These are phyloP conservation scores for Meloe dianella DNA, from an alignment of 2,888 invertebrate genomes.

Conservation along the genomic window DNA sequence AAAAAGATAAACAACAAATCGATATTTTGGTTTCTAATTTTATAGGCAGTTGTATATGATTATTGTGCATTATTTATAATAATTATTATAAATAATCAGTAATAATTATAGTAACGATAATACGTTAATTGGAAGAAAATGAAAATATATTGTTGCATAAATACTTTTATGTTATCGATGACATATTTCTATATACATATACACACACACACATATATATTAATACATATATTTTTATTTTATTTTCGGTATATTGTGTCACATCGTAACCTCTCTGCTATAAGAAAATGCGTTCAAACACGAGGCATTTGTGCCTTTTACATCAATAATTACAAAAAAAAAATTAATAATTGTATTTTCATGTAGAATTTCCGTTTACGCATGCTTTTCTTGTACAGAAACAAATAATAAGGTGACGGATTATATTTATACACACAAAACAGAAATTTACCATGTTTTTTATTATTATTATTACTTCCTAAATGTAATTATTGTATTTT, in stretches of 20 bases:
- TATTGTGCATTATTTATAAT: conserved; percentile 38
- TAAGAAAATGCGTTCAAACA: conserved; percentile 35
- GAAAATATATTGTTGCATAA: conserved; percentile 24
- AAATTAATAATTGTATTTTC: conserved; percentile 49
- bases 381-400: conserved; percentile 33
- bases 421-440: conserved; percentile 29
- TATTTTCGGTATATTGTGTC: conserved; percentile 42
- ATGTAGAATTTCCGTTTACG: conserved; percentile 39
- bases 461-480: conserved; percentile 21
- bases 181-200: conserved; percentile 27
- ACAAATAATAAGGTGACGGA: conserved; percentile 40
- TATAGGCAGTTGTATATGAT: conserved; percentile 39
- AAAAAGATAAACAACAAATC: background rate
- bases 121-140: conserved; percentile 26
- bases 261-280: conserved; percentile 56
- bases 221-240: conserved; percentile 39
- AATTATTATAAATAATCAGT: conserved; percentile 36
- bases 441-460: conserved; percentile 1
- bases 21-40: conserved; percentile 15
- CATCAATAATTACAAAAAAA: background rate
- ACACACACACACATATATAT: conserved; percentile 38
- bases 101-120: conserved; percentile 13
- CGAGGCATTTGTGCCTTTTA: conserved; percentile 57
- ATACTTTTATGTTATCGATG: conserved; percentile 32
- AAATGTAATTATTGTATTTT: conserved; percentile 36